These are phyloP conservation scores for Tringa solitaria DNA, from an alignment of 2,113 vertebrate species.

Conservation along the genomic window DNA sequence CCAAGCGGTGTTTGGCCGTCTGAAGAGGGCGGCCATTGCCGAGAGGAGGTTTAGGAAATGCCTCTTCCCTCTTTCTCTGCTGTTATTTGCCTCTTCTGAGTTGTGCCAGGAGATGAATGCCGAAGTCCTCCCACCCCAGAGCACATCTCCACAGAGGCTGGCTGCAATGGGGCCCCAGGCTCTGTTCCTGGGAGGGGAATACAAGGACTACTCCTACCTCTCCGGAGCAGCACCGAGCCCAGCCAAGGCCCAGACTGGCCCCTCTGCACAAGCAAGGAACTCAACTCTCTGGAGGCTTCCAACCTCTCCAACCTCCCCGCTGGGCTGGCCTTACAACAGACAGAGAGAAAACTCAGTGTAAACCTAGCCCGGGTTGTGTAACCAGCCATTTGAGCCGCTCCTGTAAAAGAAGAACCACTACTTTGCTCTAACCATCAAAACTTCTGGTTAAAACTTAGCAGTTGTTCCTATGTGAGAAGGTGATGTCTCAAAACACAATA, in stretches of 20 bases:
- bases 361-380: background rate
- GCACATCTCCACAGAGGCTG: background rate
- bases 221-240: background rate
- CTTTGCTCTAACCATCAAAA: background rate
- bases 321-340: background rate
- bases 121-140: background rate
- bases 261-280: background rate
- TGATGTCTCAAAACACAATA: background rate
- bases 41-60: background rate
- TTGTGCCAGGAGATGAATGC: background rate
- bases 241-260: background rate
- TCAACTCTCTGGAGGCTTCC: background rate
- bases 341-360: background rate
- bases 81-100: background rate
- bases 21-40: background rate
- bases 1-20: background rate
- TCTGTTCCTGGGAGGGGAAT: background rate
- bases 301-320: background rate
- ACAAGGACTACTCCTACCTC: background rate
- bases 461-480: background rate
- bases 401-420: background rate
- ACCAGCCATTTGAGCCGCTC: background rate
- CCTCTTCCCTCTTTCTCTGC: background rate
- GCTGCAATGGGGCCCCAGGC: rapidly evolving
- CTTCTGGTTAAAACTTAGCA: background rate